phyloP scores from a whole-genome alignment of 2,888 invertebrate genomes.

The Unio delphinus region DNA sequence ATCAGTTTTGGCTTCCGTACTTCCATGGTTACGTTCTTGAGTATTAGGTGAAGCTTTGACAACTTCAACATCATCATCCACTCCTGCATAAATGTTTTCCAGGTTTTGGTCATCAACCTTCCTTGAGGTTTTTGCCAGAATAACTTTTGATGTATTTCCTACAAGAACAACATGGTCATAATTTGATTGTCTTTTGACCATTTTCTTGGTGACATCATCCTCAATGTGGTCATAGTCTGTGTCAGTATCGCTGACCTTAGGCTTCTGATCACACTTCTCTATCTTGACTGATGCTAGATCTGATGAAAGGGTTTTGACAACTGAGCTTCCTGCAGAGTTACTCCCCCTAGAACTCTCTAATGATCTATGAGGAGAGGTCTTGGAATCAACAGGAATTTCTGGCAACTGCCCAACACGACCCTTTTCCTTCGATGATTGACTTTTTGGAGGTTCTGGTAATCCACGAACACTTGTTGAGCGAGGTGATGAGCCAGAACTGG shows the following conservation, averaged over 20 bases:
- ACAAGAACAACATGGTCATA: slow-evolving; percentile 46
- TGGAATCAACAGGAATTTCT: too few relatives aligned
- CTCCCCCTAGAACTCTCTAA: too few relatives aligned
- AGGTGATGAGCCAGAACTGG: slow-evolving; percentile 13
- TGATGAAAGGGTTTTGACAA: too few relatives aligned
- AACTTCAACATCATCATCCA: slow-evolving; percentile 22
- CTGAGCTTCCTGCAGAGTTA: too few relatives aligned
- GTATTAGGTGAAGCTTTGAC: slow-evolving; percentile 8
- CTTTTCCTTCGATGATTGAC: too few relatives aligned
- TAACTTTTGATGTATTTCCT: slow-evolving; percentile 22
- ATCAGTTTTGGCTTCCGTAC: slow-evolving; percentile 2
- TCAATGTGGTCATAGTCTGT: slow-evolving; percentile 56
- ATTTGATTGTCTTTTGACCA: slow-evolving; percentile 31
- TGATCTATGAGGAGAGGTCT: too few relatives aligned
- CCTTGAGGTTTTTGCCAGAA: slow-evolving; percentile 21
- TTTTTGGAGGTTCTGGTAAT: slow-evolving; percentile 11
- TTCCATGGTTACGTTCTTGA: slow-evolving; percentile 4
- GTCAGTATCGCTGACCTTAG: slow-evolving; percentile 9
- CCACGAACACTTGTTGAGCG: slow-evolving; percentile 8
- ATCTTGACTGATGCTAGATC: too few relatives aligned
- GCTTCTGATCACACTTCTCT: slow-evolving; percentile 1
- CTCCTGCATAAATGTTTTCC: slow-evolving; percentile 37
- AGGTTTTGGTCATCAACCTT: slow-evolving; percentile 23
- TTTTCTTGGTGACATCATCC: slow-evolving; percentile 17
- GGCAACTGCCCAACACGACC: too few relatives aligned